Conservation (phyloP, 2,113 vertebrate species). For the Chaetorhynchus papuensis region DNA sequence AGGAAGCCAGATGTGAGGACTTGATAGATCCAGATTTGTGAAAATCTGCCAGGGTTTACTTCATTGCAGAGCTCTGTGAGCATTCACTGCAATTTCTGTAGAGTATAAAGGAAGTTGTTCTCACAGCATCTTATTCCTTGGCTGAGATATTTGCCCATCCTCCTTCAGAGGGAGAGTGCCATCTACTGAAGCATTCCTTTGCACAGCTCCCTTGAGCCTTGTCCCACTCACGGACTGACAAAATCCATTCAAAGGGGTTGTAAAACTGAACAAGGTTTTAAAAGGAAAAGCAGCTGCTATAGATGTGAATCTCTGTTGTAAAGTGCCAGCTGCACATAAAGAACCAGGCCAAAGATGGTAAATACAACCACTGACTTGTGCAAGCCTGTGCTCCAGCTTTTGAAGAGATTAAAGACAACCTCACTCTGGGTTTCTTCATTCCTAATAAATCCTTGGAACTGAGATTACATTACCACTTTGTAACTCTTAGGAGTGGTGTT, state of each 20-base stretch:
- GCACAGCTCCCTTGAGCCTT: not conserved
- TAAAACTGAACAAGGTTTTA: not conserved
- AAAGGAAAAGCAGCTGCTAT: not conserved
- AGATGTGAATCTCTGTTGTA: not conserved
- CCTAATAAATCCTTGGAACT: not conserved
- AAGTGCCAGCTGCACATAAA: not conserved
- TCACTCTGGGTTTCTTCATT: not conserved
- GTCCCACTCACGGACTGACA: not conserved
- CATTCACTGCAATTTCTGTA: not conserved
- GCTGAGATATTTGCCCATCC: not conserved
- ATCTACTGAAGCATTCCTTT: slow-evolving; percentile 37
- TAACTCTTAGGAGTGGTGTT: not conserved
- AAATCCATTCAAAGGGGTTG: not conserved
- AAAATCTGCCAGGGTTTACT: not conserved
- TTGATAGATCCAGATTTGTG: not conserved
- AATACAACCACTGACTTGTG: not conserved
- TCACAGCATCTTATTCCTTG: not conserved
- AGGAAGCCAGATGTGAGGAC: not conserved
- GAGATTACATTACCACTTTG: not conserved
- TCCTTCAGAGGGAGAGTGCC: slow-evolving; percentile 49
- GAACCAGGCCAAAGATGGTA: not conserved
- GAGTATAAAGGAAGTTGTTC: not conserved
- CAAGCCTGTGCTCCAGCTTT: not conserved
- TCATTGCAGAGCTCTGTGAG: not conserved
- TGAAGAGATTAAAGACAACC: not conserved